Base-by-base conservation (phyloP, 2,797 vertebrate genomes). In the Acanthurus leucopareius region DNA sequence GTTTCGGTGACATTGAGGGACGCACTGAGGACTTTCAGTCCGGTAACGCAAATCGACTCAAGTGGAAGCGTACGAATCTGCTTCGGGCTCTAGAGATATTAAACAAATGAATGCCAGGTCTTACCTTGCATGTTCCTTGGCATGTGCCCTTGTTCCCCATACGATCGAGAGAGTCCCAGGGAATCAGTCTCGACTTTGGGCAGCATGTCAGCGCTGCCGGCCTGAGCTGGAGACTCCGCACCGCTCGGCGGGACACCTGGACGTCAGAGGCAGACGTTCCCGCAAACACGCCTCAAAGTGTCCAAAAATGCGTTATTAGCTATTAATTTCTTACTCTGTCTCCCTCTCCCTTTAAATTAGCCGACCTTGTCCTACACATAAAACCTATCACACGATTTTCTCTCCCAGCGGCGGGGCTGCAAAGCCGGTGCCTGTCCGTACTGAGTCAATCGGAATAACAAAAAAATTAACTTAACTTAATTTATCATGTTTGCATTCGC, bases 111-210 rank as follows among this genome's bases (percentile, higher is more conserved):
- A 53, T 70, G 73, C 13, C 54, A 45, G 5, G 0, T 84, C 96
- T 96, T 96, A 99, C 98, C 98, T 97, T 99, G 98, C 97, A 99
- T 97, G 92, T 96, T 98, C 93, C 96, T 96, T 90, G 97, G 96
- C 97, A 97, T 97, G 93, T 96, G 98, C 86, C 97, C 96, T 90
- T 97, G 97, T 93, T 97, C 98, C 88, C 97, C 98, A 97, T 98
- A 97, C 96, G 97, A 96, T 90, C 97, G 96, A 94, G 96, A 92
- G 93, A 98, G 96, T 96, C 97, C 97, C 91, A 97, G 92, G 86
- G 97, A 96, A 95, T 99, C 98, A 89, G 97, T 96, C 94, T 99
- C 97, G 96, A 96, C 96, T 97, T 99, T 99, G 90, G 98, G 98
- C 92, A 99, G 97, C 98, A 99, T 99, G 97, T 95, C 98, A 95